Evolutionary conservation across 2,888 invertebrate genomes (phyloP), one percentile per base, ranked within the genome.

Genomic region (Eupithecia dodoneata): DNA sequence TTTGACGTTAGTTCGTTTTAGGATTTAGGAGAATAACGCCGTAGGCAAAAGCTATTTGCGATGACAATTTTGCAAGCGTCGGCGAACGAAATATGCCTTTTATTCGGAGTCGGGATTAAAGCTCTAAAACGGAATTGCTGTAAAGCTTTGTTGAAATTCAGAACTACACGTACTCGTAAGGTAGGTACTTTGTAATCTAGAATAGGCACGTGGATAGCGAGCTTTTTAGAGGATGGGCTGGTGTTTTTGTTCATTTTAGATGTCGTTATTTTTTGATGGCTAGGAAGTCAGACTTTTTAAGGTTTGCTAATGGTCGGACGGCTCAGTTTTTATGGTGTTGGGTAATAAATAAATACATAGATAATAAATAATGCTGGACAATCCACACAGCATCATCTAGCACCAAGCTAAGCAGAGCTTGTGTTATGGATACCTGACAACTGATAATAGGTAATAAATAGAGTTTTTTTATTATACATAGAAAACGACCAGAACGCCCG

Each of bases 21-120:
- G 75, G 79, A 55, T 80, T 85, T 82, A 71, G 80, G 44, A 72
- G 77, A 81, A 81, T 77, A 84, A 82, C 80, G 94, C 95, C 91
- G 80, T 81, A 82, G 94, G 95, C 93, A 83, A 94, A 94, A 94
- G 93, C 95, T 94, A 95, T 95, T 95, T 94, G 94, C 93, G 94
- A 94, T 94, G 95, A 95, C 95, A 94, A 95, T 95, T 95, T 94
- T 90, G 93, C 92, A 91, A 93, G 92, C 92, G 92, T 90, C 91
- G 92, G 91, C 88, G 93, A 92, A 93, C 94, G 94, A 94, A 95
- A 94, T 94, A 94, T 95, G 94, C 94, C 94, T 94, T 95, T 95
- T 95, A 95, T 95, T 92, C 94, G 92, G 92, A 91, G 91, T 88
- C 91, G 91, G 94, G 92, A 95, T 94, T 94, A 94, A 93, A 90